Conservation (phyloP, 2,888 invertebrate genomes). For the Lobophora halterata region DNA sequence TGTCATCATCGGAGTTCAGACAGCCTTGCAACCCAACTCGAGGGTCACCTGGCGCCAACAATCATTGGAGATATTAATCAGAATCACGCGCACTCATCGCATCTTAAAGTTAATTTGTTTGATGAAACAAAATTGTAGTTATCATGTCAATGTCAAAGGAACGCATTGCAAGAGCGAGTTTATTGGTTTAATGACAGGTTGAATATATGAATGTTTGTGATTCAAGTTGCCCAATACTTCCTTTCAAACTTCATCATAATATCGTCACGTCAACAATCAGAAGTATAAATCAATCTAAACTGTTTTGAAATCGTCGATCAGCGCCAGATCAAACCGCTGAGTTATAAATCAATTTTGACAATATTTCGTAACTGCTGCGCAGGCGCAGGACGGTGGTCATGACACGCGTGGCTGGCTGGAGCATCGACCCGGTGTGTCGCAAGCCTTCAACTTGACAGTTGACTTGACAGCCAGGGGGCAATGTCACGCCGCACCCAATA, state of each 20-base stretch:
- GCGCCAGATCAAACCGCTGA: slow-evolving; percentile 9
- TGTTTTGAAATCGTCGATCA: slow-evolving; percentile 23
- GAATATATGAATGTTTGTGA: slow-evolving; percentile 3
- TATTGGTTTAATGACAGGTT: slow-evolving; percentile 18
- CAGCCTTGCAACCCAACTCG: slow-evolving; percentile 27
- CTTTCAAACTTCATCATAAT: slow-evolving; percentile 16
- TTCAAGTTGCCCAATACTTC: slow-evolving; percentile 18
- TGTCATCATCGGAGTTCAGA: slow-evolving; percentile 29
- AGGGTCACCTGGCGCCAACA: slow-evolving; percentile 29
- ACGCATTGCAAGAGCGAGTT: slow-evolving; percentile 15
- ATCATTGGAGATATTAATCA: slow-evolving; percentile 28
- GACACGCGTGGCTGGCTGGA: slow-evolving; percentile 25
- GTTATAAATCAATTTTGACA: slow-evolving; percentile 26
- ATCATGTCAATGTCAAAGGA: slow-evolving; percentile 16
- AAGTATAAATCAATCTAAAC: slow-evolving; percentile 19
- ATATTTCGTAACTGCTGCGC: slow-evolving; percentile 26
- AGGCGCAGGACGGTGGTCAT: slow-evolving; percentile 23
- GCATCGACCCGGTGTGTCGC: slow-evolving; percentile 25
- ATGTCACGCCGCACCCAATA: slow-evolving; percentile 28
- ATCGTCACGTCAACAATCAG: slow-evolving; percentile 13
- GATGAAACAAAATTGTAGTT: slow-evolving; percentile 27
- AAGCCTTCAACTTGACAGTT: slow-evolving; percentile 33
- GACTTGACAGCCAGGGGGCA: slow-evolving; percentile 30
- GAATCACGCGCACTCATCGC: slow-evolving; percentile 28
- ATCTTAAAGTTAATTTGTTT: slow-evolving; percentile 27